Evolutionary conservation across 2,113 vertebrate genomes (phyloP), one percentile per base, ranked within the genome.

Genomic region (Cromileptes altivelis): DNA sequence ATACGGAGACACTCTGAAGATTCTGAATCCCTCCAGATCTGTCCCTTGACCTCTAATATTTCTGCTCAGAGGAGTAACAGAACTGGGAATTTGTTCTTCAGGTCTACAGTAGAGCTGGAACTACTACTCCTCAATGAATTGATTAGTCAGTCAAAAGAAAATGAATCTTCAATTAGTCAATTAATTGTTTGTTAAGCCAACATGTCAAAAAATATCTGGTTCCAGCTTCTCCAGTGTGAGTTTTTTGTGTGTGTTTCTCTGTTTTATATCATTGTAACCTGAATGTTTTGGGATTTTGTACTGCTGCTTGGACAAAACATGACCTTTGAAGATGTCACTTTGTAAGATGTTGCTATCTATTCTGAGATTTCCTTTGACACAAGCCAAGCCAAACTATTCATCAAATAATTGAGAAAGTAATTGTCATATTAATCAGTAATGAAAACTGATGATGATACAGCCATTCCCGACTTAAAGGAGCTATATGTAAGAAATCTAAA

Each of bases 321-420:
- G 19, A 55, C 10, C 11, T 23, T 21, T 2, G 3, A 62, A 62
- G 18, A 62, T 1, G 18, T 37, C 30, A 62, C 18, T 53, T 45
- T 27, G 47, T 19, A 37, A 7, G 10, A 19, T 33, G 33, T 61
- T 60, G 6, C 5, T 19, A 21, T 27, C 5, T 53, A 27, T 53
- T 53, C 17, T 33, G 18, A 30, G 1, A n/a, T 58, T 47, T 58
- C 2, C 1, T 58, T 72, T 60, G 42, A 50, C 13, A 3, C 13
- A 6, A 0, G 3, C 45, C 13, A 6, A 0, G 3, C 45, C 13
- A 33, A 21, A 11, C 0, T 1, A 21, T 14, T 1, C 19, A 60
- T 60, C 25, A 33, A 9, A 27, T 56, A 37, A 37, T 37, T 37
- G 6, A 37, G 33, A 37, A 37, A 8, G 33, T 37, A 25, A 27